phyloP scores from a whole-genome alignment of 2,113 vertebrate genomes.

The Pelecanoides urinatrix region DNA sequence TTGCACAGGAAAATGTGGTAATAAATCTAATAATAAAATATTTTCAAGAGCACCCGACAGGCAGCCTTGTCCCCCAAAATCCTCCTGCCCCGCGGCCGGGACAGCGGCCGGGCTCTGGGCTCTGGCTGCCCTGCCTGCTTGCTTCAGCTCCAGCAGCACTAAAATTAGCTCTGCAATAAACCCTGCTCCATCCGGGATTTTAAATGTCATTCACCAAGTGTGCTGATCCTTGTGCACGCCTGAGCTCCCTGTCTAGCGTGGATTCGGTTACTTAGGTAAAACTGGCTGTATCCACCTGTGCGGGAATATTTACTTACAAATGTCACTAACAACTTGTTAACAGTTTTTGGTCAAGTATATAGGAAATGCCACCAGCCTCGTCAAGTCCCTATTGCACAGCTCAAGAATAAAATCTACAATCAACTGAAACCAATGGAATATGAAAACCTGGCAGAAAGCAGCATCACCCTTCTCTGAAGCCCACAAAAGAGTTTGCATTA shows the following conservation, averaged over 20 bases:
- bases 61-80: background rate
- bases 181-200: background rate
- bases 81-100: fast-evolving
- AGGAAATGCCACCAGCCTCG: background rate
- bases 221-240: background rate
- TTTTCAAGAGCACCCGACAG: background rate
- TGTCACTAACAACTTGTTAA: background rate
- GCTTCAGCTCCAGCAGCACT: background rate
- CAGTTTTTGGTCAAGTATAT: fast-evolving
- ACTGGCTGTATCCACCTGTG: background rate
- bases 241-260: background rate
- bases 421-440: background rate
- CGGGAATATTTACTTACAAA: background rate
- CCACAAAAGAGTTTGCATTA: too few relatives aligned
- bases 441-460: background rate
- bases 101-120: background rate
- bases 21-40: background rate
- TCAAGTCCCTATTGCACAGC: background rate
- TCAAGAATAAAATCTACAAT: background rate
- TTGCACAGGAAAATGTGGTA: background rate
- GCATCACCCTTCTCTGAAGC: background rate
- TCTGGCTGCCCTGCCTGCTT: background rate
- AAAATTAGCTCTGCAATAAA: background rate
- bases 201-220: background rate
- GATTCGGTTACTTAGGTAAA: background rate